A percentile compares a stretch with the other conserved stretches of the same genome.
Evolutionary conservation across 2,888 invertebrate genomes (phyloP).

Genomic region (Drosophila mulleri): DNA sequence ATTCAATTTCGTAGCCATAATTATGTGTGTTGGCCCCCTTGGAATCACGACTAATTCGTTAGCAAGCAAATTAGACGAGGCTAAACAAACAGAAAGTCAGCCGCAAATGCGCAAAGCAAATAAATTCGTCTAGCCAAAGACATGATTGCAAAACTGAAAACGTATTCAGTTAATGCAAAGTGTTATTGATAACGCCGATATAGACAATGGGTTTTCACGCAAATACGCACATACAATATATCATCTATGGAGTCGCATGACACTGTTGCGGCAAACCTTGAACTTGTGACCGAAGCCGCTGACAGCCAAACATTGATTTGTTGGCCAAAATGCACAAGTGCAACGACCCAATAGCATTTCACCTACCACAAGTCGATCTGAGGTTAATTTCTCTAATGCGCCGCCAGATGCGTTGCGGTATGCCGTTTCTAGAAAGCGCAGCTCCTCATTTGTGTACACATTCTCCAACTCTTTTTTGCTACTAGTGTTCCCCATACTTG

Average conservation of each 20-base stretch:
- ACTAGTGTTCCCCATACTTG: constrained; percentile 61
- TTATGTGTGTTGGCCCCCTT: constrained; percentile 41
- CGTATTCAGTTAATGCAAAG: constrained; percentile 46
- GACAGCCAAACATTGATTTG: constrained; percentile 61
- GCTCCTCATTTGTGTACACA: constrained; percentile 75
- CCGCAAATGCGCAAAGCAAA: constrained; percentile 40
- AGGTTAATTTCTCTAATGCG: constrained; percentile 75
- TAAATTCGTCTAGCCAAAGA: constrained; percentile 28
- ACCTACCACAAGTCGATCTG: constrained; percentile 79
- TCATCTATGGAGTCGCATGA: constrained; percentile 42
- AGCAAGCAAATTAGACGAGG: constrained; percentile 58
- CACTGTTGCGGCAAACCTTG: constrained; percentile 56
- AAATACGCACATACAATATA: constrained; percentile 2
- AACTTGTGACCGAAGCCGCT: constrained; percentile 62
- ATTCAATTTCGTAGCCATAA: constrained; percentile 61
- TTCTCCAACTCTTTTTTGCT: constrained; percentile 66
- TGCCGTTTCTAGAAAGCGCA: constrained; percentile 74
- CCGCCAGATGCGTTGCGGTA: constrained; percentile 73
- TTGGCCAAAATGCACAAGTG: constrained; percentile 36
- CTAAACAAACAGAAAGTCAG: constrained; percentile 5
- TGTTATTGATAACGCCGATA: constrained; percentile 35
- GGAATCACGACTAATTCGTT: constrained; percentile 66
- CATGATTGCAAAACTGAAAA: constrained; percentile 5
- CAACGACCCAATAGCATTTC: constrained; percentile 37
- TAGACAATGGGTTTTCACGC: constrained; percentile 5